phyloP scores from a whole-genome alignment of 2,113 vertebrate genomes.

The Trachemys scripta region DNA sequence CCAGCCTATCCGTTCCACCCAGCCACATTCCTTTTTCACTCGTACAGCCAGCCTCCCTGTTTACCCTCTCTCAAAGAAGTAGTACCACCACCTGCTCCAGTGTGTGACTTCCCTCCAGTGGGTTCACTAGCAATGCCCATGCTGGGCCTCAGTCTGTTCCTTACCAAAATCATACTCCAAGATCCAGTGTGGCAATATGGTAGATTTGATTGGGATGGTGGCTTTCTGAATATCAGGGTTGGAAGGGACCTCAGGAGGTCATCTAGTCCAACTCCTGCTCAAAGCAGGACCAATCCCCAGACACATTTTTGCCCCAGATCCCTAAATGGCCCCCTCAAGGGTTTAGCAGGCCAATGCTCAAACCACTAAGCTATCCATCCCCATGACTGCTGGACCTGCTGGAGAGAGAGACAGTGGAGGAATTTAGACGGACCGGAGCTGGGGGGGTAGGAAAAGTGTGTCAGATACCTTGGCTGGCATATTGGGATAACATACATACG shows the following conservation, averaged over 20 bases:
- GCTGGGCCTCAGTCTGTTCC: not conserved
- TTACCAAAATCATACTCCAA: not conserved
- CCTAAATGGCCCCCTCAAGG: too few species aligned
- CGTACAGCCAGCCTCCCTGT: too few species aligned
- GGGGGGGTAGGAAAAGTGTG: constrained; percentile 43
- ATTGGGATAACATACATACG: not conserved
- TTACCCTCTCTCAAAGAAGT: not conserved
- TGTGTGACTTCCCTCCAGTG: not conserved
- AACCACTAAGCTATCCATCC: too few species aligned
- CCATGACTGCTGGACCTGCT: not conserved
- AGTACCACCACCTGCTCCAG: not conserved
- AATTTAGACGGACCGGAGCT: constrained; percentile 9
- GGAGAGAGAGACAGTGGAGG: constrained; percentile 33
- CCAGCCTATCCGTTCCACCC: too few species aligned
- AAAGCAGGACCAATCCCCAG: too few species aligned
- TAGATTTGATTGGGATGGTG: constrained; percentile 40
- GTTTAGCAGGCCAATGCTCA: too few species aligned
- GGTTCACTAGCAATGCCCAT: not conserved
- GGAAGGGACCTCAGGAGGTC: too few species aligned
- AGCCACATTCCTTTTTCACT: not conserved
- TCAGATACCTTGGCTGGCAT: constrained; percentile 13
- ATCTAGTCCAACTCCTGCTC: too few species aligned
- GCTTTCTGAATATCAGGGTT: not conserved
- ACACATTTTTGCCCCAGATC: too few species aligned
- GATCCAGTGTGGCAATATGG: not conserved